A percentile compares a stretch with the other conserved stretches of the same genome.
These are phyloP conservation scores for Actenoides hombroni DNA, from an alignment of 2,113 vertebrate genomes.

Conservation along the genomic window DNA sequence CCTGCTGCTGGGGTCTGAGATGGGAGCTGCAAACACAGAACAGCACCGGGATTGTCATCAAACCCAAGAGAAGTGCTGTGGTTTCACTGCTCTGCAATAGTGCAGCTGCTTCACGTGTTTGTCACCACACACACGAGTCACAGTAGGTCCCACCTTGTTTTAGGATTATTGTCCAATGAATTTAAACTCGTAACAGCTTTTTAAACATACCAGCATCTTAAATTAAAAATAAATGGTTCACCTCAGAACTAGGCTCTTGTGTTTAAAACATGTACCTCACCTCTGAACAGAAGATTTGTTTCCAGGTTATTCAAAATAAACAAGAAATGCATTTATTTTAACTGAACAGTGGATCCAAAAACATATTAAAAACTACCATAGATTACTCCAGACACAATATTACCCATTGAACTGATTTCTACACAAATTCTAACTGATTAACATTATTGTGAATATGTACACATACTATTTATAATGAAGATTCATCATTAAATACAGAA, in stretches of 20 bases:
- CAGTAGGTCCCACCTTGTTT: neutral
- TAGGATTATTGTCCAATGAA: neutral
- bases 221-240: neutral
- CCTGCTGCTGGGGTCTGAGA: neutral
- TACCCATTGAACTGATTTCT: neutral
- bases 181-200: neutral
- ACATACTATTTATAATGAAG: neutral
- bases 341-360: neutral
- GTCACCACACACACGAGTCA: neutral
- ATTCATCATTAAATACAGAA: neutral
- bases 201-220: neutral
- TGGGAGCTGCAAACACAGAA: neutral
- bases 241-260: neutral
- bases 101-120: neutral
- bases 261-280: neutral
- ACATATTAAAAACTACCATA: neutral
- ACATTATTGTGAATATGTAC: neutral
- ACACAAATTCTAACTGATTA: neutral
- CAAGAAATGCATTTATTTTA: neutral
- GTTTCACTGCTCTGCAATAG: neutral
- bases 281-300: neutral
- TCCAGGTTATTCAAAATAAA: neutral
- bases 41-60: accelerated
- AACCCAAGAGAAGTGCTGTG: accelerated
- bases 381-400: neutral